Percentiles rank a stretch among this genome's conserved stretches.
Conservation (phyloP, 2,113 vertebrate genomes). For the Excalfactoria chinensis region DNA sequence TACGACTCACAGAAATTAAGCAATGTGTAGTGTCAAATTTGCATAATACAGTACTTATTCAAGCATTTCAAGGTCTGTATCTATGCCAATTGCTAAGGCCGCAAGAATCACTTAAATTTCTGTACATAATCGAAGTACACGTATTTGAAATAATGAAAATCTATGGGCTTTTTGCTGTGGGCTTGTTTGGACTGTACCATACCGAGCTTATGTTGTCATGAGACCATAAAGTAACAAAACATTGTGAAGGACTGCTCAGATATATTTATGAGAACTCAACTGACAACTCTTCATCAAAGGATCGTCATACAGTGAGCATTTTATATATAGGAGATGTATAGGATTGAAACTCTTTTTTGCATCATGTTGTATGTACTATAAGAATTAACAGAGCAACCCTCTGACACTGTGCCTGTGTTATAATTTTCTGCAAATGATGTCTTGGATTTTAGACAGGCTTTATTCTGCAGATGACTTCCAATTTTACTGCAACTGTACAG, state of each 20-base stretch:
- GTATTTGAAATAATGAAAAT: neutral
- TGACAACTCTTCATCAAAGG: neutral
- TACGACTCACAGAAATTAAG: neutral
- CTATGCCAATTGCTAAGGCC: neutral
- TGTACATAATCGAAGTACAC: neutral
- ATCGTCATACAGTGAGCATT: neutral
- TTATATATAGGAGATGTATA: neutral
- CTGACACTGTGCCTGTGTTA: neutral
- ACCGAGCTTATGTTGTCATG: neutral
- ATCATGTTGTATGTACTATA: neutral
- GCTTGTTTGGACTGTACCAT: neutral
- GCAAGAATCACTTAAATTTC: slow-evolving; percentile 5
- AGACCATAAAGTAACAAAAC: neutral
- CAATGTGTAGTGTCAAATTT: neutral
- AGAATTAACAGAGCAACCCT: neutral
- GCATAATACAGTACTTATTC: neutral
- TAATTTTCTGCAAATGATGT: neutral
- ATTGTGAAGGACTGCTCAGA: neutral
- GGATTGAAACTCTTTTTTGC: neutral
- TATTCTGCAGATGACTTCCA: neutral
- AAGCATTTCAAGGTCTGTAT: neutral
- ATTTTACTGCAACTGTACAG: slow-evolving; percentile 1
- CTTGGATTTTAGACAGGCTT: slow-evolving; percentile 13
- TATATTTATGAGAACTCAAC: neutral
- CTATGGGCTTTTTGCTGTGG: neutral